Percentiles rank a stretch among this genome's conserved stretches.
These are phyloP conservation scores for Acleris cristana DNA, from an alignment of 2,888 invertebrate species.

Conservation along the genomic window DNA sequence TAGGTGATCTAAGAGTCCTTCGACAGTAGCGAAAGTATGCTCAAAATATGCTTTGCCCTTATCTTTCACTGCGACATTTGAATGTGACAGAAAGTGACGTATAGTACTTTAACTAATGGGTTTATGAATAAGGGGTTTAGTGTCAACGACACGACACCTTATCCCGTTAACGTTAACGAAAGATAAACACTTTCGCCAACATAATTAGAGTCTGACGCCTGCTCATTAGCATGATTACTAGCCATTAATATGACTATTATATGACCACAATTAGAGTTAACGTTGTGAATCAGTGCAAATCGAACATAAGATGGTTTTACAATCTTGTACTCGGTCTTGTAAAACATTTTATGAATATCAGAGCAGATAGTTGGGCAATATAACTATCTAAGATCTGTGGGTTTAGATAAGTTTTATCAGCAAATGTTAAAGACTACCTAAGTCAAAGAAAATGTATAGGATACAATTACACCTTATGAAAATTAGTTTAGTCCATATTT, in stretches of 20 bases:
- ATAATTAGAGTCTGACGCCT: constrained; percentile 23
- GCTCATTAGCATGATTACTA: constrained; percentile 29
- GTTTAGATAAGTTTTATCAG: too few species aligned
- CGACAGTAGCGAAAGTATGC: too few species aligned
- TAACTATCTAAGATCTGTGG: background rate
- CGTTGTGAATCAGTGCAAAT: constrained; percentile 1
- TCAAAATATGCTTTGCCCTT: too few species aligned
- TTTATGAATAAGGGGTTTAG: too few species aligned
- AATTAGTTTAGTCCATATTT: too few species aligned
- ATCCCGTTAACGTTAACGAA: constrained; percentile 25
- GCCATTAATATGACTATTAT: constrained; percentile 22
- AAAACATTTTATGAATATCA: background rate
- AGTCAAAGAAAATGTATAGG: too few species aligned
- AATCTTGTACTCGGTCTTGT: background rate
- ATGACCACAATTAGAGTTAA: constrained; percentile 6
- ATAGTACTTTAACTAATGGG: too few species aligned
- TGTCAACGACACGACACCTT: constrained; percentile 4
- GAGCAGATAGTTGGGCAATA: background rate
- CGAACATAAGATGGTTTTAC: background rate
- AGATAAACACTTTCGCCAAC: constrained; percentile 34
- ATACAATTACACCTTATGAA: too few species aligned
- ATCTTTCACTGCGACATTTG: too few species aligned
- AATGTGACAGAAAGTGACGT: too few species aligned
- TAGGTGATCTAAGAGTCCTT: too few species aligned
- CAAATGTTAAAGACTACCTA: too few species aligned